Evolutionary conservation across 2,888 invertebrate genomes (phyloP), one percentile per base, ranked within the genome.

Genomic region (Drosophila ochracea): DNA sequence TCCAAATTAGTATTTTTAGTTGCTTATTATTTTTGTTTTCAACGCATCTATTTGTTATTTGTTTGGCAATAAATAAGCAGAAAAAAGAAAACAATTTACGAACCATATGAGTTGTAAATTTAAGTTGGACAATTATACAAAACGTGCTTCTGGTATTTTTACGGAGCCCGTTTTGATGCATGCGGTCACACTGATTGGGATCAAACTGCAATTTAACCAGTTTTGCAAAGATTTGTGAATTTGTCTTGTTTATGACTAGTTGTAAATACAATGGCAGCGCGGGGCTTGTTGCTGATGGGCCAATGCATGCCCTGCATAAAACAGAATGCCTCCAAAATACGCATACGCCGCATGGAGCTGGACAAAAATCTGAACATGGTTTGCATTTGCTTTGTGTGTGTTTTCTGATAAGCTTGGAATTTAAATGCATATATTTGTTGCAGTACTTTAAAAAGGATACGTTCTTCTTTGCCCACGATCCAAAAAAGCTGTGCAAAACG

Each of bases 301-400:
- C 95, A 96, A 91, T 97, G 97, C 92, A 95, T 97, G 58, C 97
- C 97, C 10, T 96, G 96, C 71, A 92, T 96, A 0, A 97, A 97
- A 93, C 94, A 95, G 84, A 96, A 96, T 93, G 96, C 97, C 31
- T 95, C 96, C 0, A 97, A 97, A 95, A 96, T 98, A 80, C 95
- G 95, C 84, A 95, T 98, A 50, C 96, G 96, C 91, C 95, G 95
- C 91, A 94, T 97, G 93, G 96, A 96, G 92, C 94, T 97, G 77
- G 97, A 98, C 91, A 94, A 95, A 82, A 96, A 96, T 93, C 93
- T 98, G 60, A 94, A 95, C 70, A 97, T 97, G 97, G 98, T 97
- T 39, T 0, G 77, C 41, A 31, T 31, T 52, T 21, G n/a, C 35
- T 4, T 1, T 33, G 31, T 19, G 35, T 19, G 39, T 28, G 16